Evolutionary conservation across 2,113 vertebrate genomes (phyloP).

Genomic region (Erythrocebus patas): DNA sequence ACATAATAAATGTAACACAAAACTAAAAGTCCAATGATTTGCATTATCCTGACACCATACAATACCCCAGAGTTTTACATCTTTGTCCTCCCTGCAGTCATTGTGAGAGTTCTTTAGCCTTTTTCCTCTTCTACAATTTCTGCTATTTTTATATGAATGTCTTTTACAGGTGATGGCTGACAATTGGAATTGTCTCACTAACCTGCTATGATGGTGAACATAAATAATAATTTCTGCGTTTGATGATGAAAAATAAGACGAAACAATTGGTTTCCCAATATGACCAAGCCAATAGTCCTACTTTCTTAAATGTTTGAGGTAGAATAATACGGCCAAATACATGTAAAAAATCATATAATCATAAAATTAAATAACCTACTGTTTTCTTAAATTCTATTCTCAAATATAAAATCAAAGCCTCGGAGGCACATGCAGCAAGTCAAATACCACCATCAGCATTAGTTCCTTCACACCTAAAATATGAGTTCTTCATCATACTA

Average conservation of each 20-base stretch:
- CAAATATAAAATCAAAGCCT: constrained; percentile 45
- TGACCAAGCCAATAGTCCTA: constrained; percentile 26
- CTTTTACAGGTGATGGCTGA: constrained; percentile 12
- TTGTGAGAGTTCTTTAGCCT: background rate
- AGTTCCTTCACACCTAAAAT: constrained; percentile 40
- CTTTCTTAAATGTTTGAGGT: constrained; percentile 37
- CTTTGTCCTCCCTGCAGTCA: background rate
- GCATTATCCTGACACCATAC: background rate
- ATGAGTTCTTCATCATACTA: background rate
- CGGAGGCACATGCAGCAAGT: constrained; percentile 57
- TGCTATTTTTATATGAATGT: background rate
- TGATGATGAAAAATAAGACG: constrained; percentile 28
- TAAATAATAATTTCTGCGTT: background rate
- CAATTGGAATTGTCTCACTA: background rate
- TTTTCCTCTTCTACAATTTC: background rate
- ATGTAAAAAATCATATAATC: constrained; percentile 14
- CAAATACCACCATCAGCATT: background rate
- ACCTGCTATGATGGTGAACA: background rate
- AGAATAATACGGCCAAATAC: background rate
- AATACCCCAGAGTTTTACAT: background rate
- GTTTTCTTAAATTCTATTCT: constrained; percentile 50
- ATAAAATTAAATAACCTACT: constrained; percentile 17
- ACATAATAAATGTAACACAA: background rate
- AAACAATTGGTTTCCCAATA: constrained; percentile 24
- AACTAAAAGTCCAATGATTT: constrained; percentile 15